Percentiles rank a stretch among this genome's conserved stretches.
phyloP scores from a whole-genome alignment of 1,140 invertebrate species.

The Drosophila tristis region DNA sequence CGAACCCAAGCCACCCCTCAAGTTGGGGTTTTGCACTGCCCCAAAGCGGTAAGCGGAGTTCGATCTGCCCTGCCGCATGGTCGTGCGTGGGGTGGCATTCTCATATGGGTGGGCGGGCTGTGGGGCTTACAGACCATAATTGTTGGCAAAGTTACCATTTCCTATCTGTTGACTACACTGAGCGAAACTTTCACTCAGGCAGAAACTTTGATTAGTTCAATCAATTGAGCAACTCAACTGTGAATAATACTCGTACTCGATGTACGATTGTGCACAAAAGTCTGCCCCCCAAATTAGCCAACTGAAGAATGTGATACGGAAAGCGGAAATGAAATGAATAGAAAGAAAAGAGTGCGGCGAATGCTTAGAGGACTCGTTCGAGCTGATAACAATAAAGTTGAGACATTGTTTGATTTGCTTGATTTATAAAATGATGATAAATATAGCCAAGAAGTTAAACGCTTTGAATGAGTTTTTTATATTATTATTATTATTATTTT shows the following conservation, averaged over 20 bases:
- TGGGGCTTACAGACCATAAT: conserved; percentile 49
- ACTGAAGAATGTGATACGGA: conserved; percentile 37
- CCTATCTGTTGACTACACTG: conserved; percentile 49
- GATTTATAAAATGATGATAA: too few relatives aligned
- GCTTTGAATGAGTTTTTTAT: too few relatives aligned
- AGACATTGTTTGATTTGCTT: too few relatives aligned
- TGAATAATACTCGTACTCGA: conserved; percentile 25
- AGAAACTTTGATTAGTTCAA: conserved; percentile 52
- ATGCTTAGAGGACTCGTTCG: too few relatives aligned
- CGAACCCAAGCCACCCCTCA: neutral
- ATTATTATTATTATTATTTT: too few relatives aligned
- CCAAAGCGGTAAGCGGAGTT: conserved; percentile 48
- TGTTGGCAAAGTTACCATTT: conserved; percentile 71
- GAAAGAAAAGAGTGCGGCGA: too few relatives aligned
- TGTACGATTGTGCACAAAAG: neutral
- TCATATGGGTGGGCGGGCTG: neutral
- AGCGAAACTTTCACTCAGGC: conserved; percentile 35
- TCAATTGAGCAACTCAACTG: conserved; percentile 38
- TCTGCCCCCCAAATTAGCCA: conserved; percentile 24
- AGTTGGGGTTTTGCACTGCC: conserved; percentile 13
- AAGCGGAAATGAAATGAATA: neutral
- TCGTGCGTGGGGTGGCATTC: neutral
- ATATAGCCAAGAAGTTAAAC: too few relatives aligned
- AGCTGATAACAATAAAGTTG: too few relatives aligned
- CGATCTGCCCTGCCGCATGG: conserved; percentile 40